A percentile compares a stretch with the other conserved stretches of the same genome.
Conservation (phyloP, 2,888 invertebrate genomes). For the Melinaea marsaeus region DNA sequence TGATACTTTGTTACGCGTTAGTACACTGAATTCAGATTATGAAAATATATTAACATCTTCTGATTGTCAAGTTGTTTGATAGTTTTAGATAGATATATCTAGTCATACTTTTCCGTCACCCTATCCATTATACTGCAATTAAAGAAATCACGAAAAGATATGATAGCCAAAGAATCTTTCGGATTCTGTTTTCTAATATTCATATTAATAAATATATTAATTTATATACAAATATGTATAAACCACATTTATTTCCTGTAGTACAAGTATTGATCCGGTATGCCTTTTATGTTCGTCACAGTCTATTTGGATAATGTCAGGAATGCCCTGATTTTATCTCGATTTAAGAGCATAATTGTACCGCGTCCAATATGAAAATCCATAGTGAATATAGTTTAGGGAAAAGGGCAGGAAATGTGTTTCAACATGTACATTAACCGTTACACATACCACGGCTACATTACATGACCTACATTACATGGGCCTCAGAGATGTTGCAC, state of each 20-base stretch:
- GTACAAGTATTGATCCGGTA: not conserved
- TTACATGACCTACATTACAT: slow-evolving; percentile 2
- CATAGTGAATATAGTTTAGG: not conserved
- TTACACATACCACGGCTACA: not conserved
- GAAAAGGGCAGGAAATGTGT: not conserved
- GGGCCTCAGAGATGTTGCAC: slow-evolving; percentile 27
- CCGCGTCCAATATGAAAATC: slow-evolving; percentile 1
- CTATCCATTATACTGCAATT: no score
- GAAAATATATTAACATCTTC: no score
- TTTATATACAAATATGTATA: not conserved
- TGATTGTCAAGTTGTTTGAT: no score
- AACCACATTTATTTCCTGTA: not conserved
- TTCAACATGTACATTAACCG: not conserved
- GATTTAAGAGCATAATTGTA: slow-evolving; percentile 5
- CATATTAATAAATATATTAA: not conserved
- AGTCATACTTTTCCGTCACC: no score
- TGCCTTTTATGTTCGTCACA: not conserved
- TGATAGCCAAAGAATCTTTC: no score
- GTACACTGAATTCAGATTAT: no score
- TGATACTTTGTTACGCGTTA: not conserved
- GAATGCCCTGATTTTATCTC: slow-evolving; percentile 3
- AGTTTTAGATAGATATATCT: no score
- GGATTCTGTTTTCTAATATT: no score
- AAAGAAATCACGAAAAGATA: no score
- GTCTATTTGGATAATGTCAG: slow-evolving; percentile 2